phyloP scores from a whole-genome alignment of 1,140 invertebrate genomes.

The Drosophila funebris region DNA sequence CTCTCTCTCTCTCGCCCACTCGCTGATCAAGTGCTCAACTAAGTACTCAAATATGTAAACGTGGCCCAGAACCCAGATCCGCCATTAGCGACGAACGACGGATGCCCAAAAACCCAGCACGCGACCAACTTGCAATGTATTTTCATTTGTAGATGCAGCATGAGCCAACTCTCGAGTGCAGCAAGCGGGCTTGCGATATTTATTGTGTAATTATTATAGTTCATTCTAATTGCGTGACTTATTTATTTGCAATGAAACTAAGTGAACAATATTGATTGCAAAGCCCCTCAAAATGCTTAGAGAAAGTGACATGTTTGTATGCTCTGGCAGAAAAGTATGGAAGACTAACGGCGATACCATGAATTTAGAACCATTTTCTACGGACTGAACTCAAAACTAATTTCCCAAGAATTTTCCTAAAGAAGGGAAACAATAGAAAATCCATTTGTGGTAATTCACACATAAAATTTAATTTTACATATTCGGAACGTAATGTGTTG shows the following conservation, averaged over 20 bases:
- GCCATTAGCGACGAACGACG: slow-evolving; percentile 9
- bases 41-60: slow-evolving; percentile 51
- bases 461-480: too few relatives aligned
- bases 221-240: slow-evolving; percentile 53
- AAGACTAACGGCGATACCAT: too few relatives aligned
- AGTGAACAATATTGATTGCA: neutral
- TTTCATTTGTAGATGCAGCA: slow-evolving; percentile 51
- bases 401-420: too few relatives aligned
- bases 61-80: slow-evolving; percentile 31
- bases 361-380: too few relatives aligned
- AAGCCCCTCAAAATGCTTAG: neutral
- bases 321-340: too few relatives aligned
- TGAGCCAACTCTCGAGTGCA: neutral
- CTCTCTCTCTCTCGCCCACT: neutral
- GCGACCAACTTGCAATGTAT: slow-evolving; percentile 55
- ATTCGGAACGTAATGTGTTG: too few relatives aligned
- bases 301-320: neutral
- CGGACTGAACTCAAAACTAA: too few relatives aligned
- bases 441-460: too few relatives aligned
- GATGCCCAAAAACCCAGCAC: neutral
- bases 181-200: slow-evolving; percentile 27
- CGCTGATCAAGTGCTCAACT: slow-evolving; percentile 35
- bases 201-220: slow-evolving; percentile 66
- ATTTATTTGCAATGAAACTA: slow-evolving; percentile 31
- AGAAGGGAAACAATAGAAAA: too few relatives aligned